Conservation (phyloP, 2,888 invertebrate genomes). For the Brenthis daphne region DNA sequence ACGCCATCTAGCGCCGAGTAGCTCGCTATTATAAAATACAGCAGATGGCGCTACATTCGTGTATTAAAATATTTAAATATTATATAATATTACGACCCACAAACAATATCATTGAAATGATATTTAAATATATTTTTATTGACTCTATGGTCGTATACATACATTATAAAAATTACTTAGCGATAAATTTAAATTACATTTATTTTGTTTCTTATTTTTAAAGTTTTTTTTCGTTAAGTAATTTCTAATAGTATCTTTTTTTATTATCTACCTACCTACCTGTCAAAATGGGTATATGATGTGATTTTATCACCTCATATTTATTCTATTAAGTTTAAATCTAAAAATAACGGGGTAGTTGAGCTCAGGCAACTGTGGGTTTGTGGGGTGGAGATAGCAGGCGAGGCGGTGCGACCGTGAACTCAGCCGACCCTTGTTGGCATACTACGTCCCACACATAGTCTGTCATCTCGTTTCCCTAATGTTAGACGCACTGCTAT, state of each 20-base stretch:
- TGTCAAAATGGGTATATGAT: too few relatives aligned
- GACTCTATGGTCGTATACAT: too few relatives aligned
- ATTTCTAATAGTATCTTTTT: too few relatives aligned
- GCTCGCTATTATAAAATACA: slow-evolving; percentile 39
- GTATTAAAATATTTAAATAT: neutral
- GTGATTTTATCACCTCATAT: neutral
- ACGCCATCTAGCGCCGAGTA: slow-evolving; percentile 78
- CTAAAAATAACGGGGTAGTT: slow-evolving; percentile 61
- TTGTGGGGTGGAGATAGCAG: slow-evolving; percentile 36
- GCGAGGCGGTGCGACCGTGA: slow-evolving; percentile 63
- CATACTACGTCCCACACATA: slow-evolving; percentile 45
- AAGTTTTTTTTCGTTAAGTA: neutral
- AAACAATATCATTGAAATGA: neutral
- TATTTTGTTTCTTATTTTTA: neutral
- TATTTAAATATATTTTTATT: neutral
- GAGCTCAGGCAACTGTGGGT: slow-evolving; percentile 40
- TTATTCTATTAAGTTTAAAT: slow-evolving; percentile 43
- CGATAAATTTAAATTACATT: neutral
- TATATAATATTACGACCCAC: slow-evolving; percentile 14
- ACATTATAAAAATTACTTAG: too few relatives aligned
- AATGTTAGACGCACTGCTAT: slow-evolving; percentile 3
- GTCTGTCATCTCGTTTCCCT: slow-evolving; percentile 16
- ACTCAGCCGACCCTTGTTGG: slow-evolving; percentile 66
- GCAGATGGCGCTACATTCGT: slow-evolving; percentile 40
- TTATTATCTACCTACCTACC: too few relatives aligned